Evolutionary conservation across 2,888 invertebrate genomes (phyloP).

Genomic region (Apoda limacodes): DNA sequence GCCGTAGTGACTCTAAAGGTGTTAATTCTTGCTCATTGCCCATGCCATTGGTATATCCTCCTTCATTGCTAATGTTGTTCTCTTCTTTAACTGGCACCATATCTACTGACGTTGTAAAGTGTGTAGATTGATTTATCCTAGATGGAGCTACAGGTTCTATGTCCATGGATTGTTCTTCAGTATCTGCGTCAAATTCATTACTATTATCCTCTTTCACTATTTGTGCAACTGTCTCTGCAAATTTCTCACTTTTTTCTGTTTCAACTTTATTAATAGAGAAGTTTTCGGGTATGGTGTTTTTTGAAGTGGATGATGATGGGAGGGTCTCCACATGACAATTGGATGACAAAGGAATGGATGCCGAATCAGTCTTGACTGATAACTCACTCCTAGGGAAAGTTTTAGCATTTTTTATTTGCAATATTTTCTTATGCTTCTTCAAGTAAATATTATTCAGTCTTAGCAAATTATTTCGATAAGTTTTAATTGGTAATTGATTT

Average conservation of each 20-base stretch:
- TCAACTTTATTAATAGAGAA: constrained; percentile 40
- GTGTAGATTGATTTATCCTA: constrained; percentile 26
- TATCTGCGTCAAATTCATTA: constrained; percentile 45
- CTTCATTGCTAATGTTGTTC: constrained; percentile 45
- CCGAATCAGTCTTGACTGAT: constrained; percentile 23
- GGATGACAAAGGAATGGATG: constrained; percentile 39
- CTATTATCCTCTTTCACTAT: constrained; percentile 35
- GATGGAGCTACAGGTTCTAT: constrained; percentile 40
- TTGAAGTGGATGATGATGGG: constrained; percentile 39
- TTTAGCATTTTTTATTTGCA: constrained; percentile 56
- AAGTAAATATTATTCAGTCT: constrained; percentile 55
- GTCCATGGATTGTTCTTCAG: constrained; percentile 52
- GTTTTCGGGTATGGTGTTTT: constrained; percentile 39
- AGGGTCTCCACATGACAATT: constrained; percentile 30
- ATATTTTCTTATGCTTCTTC: constrained; percentile 55
- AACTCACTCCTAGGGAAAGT: constrained; percentile 15
- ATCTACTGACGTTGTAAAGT: constrained; percentile 28
- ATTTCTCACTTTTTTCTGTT: constrained; percentile 26
- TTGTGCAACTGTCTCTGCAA: constrained; percentile 41
- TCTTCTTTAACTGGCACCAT: constrained; percentile 51
- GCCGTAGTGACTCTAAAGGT: constrained; percentile 44
- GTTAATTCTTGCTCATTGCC: constrained; percentile 29
- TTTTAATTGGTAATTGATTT: constrained; percentile 27
- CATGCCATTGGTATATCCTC: constrained; percentile 38
- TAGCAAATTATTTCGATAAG: constrained; percentile 33